Base-by-base conservation (phyloP, 2,113 vertebrate species). In the Bettongia penicillata region DNA sequence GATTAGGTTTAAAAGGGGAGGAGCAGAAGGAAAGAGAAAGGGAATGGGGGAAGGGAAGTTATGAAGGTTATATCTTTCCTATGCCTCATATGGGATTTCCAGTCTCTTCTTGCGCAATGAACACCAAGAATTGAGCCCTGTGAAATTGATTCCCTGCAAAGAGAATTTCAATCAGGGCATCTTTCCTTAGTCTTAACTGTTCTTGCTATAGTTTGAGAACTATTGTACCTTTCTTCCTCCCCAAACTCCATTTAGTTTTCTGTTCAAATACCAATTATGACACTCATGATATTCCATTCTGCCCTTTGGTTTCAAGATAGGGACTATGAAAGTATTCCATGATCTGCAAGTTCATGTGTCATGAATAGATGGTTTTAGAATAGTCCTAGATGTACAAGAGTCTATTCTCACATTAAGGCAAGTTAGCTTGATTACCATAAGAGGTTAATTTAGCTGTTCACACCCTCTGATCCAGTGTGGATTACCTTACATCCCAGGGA, bases 291-390 rank as follows among this genome's bases (percentile, higher is more conserved):
- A 23, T 0, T 51, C 9, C 6, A 48, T 26, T 48, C n/a, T 26
- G 23, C 26, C 24, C 90, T 90, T 90, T 50, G 49, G 31, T 91
- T 90, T 57, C 3, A 57, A 43, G 93, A 43, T 16, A 28, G 53
- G 0, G 16, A 9, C 51, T 7, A 3, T 14, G 14, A 1, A 24
- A 2, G 49, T 53, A 37, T 26, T 5, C 89, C 26, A 28, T 8
- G 9, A 0, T 24, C n/a, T 2, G 10, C 8, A 90, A 51, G 1
- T 7, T 47, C 22, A 10, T 2, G 8, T 2, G 0, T 22, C 92
- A 31, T n/a, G 43, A 48, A 12, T 89, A 1, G 91, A 10, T 1
- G 14, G 90, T 5, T 51, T 47, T 48, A 49, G 53, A 49, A 61
- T 37, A 19, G 9, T 53, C 0, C 23, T 37, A 51, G 92, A 68